Percentiles rank a stretch among this genome's conserved stretches.
Evolutionary conservation across 2,888 invertebrate species (phyloP).

Genomic region (Saturnia japonica): DNA sequence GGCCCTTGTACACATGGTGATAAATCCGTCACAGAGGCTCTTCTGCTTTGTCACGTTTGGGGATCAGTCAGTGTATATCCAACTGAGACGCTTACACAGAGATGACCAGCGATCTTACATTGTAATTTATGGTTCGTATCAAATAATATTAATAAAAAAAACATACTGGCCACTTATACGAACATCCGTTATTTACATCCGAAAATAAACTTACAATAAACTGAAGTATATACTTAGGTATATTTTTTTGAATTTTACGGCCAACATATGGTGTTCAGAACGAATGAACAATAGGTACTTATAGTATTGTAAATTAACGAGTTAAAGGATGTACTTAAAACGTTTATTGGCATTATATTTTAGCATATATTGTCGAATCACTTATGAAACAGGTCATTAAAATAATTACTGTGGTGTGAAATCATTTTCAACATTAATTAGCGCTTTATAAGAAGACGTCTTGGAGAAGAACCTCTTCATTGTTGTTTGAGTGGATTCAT

Average conservation of each 20-base stretch:
- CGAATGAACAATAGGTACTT: neutral
- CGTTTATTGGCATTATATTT: slow-evolving; percentile 34
- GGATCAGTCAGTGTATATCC: too few species aligned
- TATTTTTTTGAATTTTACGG: neutral
- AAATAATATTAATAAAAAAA: neutral
- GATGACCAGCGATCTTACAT: too few species aligned
- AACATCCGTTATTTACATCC: neutral
- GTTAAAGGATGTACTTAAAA: slow-evolving; percentile 32
- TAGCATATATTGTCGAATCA: slow-evolving; percentile 31
- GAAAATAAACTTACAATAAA: neutral
- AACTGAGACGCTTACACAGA: too few species aligned
- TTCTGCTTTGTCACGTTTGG: too few species aligned
- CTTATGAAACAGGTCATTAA: slow-evolving; percentile 36
- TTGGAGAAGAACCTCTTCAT: neutral
- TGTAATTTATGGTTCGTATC: too few species aligned
- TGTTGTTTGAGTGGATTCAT: neutral
- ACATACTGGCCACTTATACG: neutral
- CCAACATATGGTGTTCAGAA: neutral
- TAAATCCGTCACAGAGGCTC: too few species aligned
- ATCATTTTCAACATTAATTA: slow-evolving; percentile 23
- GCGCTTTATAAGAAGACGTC: slow-evolving; percentile 10
- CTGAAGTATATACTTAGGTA: neutral
- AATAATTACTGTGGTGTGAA: slow-evolving; percentile 35
- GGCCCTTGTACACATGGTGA: too few species aligned
- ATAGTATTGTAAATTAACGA: slow-evolving; percentile 34